These are phyloP conservation scores for Empidonax traillii DNA, from an alignment of 2,113 vertebrate genomes.

Conservation along the genomic window DNA sequence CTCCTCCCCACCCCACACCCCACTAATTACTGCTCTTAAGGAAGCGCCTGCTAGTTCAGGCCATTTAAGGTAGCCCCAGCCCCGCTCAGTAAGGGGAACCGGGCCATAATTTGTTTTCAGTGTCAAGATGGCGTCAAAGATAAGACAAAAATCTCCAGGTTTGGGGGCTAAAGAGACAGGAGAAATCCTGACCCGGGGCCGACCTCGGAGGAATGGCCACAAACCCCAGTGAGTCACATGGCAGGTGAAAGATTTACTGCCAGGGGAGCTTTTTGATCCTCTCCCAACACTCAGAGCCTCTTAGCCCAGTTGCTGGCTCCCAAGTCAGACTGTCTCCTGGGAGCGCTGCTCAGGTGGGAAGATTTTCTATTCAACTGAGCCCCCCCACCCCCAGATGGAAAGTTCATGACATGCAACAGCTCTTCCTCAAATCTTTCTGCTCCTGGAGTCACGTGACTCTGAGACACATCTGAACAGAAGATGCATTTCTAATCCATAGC, in stretches of 20 bases:
- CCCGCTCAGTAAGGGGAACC: slow-evolving; percentile 31
- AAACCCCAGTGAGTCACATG: slow-evolving; percentile 57
- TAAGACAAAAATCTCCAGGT: slow-evolving; percentile 68
- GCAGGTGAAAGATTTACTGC: slow-evolving; percentile 72
- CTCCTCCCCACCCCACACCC: neutral
- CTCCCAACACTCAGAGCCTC: slow-evolving; percentile 16
- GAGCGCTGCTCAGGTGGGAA: neutral
- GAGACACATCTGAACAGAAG: neutral
- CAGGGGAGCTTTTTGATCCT: slow-evolving; percentile 67
- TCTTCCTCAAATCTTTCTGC: neutral
- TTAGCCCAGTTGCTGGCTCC: slow-evolving; percentile 3
- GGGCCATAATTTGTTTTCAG: slow-evolving; percentile 72
- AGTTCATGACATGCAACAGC: neutral
- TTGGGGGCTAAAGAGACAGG: slow-evolving; percentile 66
- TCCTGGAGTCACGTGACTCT: neutral
- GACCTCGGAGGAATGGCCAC: slow-evolving; percentile 68
- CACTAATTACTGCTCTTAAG: slow-evolving; percentile 28
- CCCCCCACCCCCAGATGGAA: neutral
- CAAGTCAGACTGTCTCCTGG: slow-evolving; percentile 31
- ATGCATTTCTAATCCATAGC: neutral
- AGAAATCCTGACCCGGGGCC: slow-evolving; percentile 70
- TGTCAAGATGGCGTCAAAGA: slow-evolving; percentile 77
- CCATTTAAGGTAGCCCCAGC: slow-evolving; percentile 56
- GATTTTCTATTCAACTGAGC: neutral
- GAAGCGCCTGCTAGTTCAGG: slow-evolving; percentile 12